Evolutionary conservation across 2,113 vertebrate genomes (phyloP).

Genomic region (Jaculus jaculus): DNA sequence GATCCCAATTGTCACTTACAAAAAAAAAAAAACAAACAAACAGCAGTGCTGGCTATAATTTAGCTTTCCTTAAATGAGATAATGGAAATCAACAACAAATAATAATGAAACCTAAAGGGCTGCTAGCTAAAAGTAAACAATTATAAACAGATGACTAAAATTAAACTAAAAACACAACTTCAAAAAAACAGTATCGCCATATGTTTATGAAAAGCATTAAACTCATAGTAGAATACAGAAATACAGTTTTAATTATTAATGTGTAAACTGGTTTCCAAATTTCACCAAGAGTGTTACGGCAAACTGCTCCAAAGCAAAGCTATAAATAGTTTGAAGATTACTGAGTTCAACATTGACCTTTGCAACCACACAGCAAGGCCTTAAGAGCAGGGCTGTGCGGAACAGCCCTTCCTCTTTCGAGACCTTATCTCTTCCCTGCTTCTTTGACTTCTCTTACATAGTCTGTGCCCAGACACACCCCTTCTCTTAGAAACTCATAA

Average conservation of each 20-base stretch:
- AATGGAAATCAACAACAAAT: neutral
- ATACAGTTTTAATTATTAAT: neutral
- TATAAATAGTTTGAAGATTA: neutral
- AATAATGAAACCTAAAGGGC: neutral
- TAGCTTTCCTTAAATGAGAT: conserved; percentile 22
- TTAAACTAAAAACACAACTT: neutral
- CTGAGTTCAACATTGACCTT: neutral
- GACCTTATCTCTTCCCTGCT: too few relatives aligned
- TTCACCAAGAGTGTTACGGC: neutral
- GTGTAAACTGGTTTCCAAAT: conserved; percentile 30
- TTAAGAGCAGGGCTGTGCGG: too few relatives aligned
- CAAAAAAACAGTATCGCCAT: neutral
- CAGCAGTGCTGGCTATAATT: neutral
- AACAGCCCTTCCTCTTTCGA: too few relatives aligned
- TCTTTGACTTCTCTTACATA: too few relatives aligned
- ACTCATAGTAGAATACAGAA: conserved; percentile 3
- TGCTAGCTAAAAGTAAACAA: neutral
- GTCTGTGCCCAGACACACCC: too few relatives aligned
- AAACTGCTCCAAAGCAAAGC: conserved; percentile 3
- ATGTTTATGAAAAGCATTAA: neutral
- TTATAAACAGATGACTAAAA: conserved; percentile 23
- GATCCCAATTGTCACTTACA: neutral
- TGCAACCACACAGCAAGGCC: neutral
- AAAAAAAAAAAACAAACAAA: neutral
- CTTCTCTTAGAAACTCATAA: too few relatives aligned